Percentiles rank a stretch among this genome's conserved stretches.
Evolutionary conservation across 2,888 invertebrate species (phyloP).

Genomic region (Halictus ligatus): DNA sequence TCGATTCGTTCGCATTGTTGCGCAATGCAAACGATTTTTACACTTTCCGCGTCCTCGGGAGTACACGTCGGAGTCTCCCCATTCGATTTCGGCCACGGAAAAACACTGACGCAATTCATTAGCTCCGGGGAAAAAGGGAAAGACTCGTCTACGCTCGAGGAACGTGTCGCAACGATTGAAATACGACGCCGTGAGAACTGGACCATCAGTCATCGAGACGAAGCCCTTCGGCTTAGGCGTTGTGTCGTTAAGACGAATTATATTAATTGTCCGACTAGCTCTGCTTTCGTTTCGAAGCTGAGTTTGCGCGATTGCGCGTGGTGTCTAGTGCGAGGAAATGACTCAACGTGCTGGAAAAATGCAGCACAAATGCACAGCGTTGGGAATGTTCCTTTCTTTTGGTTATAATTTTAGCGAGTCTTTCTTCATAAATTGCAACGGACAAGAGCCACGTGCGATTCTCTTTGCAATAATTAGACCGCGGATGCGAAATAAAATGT

Average conservation of each 20-base stretch:
- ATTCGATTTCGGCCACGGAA: conserved; percentile 8
- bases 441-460: not conserved
- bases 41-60: not conserved
- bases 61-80: not conserved
- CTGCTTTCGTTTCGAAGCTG: not conserved
- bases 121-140: conserved; percentile 21
- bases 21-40: conserved; percentile 29
- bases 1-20: conserved; percentile 60
- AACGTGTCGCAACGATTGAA: conserved; percentile 43
- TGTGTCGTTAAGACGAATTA: conserved; percentile 19
- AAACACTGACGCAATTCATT: conserved; percentile 58
- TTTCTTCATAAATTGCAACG: not conserved
- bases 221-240: conserved; percentile 11
- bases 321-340: not conserved
- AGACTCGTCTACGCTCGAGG: not conserved
- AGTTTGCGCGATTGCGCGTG: not conserved
- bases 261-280: not conserved
- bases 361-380: not conserved
- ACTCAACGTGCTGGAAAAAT: not conserved
- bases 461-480: no score
- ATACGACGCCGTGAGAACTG: conserved; percentile 54
- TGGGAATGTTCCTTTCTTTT: not conserved
- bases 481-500: no score
- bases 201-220: conserved; percentile 41
- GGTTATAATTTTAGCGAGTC: not conserved